Percentiles rank a stretch among this genome's conserved stretches.
Conservation (phyloP, 1,140 invertebrate species). For the Mercenaria mercenaria region DNA sequence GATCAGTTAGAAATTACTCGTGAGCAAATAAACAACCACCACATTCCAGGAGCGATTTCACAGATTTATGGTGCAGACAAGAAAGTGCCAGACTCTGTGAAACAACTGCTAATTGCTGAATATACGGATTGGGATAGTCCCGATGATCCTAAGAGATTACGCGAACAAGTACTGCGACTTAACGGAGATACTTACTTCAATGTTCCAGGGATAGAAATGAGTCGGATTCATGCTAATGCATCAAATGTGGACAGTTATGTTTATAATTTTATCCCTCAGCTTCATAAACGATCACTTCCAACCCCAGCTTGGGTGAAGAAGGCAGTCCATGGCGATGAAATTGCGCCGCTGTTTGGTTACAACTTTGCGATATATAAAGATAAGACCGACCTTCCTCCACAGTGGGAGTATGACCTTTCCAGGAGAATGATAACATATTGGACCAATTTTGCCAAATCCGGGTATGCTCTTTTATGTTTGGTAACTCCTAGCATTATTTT, state of each 20-base stretch:
- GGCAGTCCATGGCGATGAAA: conserved; percentile 44
- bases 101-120: neutral
- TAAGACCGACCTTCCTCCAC: neutral
- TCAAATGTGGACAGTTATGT: conserved; percentile 17
- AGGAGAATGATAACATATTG: conserved; percentile 49
- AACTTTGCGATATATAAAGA: no score
- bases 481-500: no score
- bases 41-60: neutral
- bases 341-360: conserved; percentile 24
- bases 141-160: neutral
- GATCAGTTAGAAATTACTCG: neutral
- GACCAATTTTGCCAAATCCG: conserved; percentile 56
- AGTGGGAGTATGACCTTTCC: conserved; percentile 44
- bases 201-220: conserved; percentile 20
- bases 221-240: conserved; percentile 20
- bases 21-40: conserved; percentile 12
- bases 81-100: neutral
- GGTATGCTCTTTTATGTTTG: no score
- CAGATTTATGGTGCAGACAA: neutral
- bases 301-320: neutral
- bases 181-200: conserved; percentile 33
- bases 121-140: conserved; percentile 38
- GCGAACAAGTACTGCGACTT: conserved; percentile 8
- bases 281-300: neutral
- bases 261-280: neutral